Evolutionary conservation across 2,888 invertebrate species (phyloP).

Genomic region (Rotaria magnacalcarata): DNA sequence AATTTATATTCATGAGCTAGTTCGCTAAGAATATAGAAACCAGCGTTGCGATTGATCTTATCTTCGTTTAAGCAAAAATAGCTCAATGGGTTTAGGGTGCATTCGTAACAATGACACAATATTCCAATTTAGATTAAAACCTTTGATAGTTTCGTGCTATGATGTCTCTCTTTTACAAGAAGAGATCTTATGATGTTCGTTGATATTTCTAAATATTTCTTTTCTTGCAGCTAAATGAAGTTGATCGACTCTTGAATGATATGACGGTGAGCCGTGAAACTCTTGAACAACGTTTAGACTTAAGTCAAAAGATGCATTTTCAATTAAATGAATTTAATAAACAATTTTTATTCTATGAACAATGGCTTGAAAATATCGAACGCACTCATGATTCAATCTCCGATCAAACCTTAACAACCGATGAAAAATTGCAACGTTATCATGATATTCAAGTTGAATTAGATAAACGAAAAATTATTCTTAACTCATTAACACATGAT

Average conservation of each 20-base stretch:
- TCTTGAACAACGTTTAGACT: constrained; percentile 1
- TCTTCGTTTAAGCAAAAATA: no score
- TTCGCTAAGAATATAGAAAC: no score
- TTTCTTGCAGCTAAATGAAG: neutral
- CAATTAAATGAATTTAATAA: constrained; percentile 34
- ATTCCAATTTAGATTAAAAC: no score
- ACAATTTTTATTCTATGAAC: constrained; percentile 8
- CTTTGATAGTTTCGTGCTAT: no score
- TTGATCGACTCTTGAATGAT: neutral
- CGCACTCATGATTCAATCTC: neutral
- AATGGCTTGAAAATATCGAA: constrained; percentile 28
- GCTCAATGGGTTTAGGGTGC: no score
- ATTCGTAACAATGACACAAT: no score
- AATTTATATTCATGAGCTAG: no score
- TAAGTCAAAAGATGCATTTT: constrained; percentile 9
- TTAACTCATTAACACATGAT: neutral
- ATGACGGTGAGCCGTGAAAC: neutral
- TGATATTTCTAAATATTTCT: neutral
- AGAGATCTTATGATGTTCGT: no score
- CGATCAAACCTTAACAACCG: neutral
- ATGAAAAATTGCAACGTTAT: constrained; percentile 29
- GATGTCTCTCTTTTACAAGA: no score
- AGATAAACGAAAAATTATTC: constrained; percentile 11
- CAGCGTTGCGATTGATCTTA: no score
- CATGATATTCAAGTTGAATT: constrained; percentile 25